Conservation (phyloP, 2,797 vertebrate species). For the Gephyroberyx darwinii region DNA sequence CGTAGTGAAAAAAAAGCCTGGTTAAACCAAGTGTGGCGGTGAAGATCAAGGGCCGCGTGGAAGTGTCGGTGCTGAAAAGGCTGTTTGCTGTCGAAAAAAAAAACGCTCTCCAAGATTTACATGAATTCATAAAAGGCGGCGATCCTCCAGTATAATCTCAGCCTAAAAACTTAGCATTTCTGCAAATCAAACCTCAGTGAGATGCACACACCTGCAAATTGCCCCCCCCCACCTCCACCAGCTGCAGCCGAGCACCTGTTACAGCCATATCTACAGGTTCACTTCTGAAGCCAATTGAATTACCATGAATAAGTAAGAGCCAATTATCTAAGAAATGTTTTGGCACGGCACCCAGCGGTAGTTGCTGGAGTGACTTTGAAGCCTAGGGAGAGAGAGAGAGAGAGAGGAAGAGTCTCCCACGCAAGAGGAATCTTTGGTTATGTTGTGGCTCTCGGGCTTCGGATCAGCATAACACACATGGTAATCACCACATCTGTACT, state of each 20-base stretch:
- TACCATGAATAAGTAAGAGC: slow-evolving; percentile 42
- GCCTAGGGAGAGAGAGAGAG: not conserved
- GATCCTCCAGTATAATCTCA: too few species aligned
- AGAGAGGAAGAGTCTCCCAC: not conserved
- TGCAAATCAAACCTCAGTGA: not conserved
- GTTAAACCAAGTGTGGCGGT: slow-evolving; percentile 11
- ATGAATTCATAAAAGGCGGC: too few species aligned
- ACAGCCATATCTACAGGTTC: slow-evolving; percentile 21
- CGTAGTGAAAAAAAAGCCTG: too few species aligned
- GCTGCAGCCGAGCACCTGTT: slow-evolving; percentile 56
- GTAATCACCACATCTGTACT: not conserved
- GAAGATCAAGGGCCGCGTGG: not conserved
- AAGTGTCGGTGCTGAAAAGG: too few species aligned
- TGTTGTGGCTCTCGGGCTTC: not conserved
- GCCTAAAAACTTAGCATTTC: not conserved
- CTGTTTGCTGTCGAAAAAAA: too few species aligned
- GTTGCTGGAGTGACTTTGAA: slow-evolving; percentile 36
- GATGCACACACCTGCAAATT: slow-evolving; percentile 28
- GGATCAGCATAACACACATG: not conserved
- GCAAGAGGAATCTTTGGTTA: not conserved
- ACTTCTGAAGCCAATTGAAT: slow-evolving; percentile 46
- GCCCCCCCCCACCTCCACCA: not conserved
- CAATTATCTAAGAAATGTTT: slow-evolving; percentile 36
- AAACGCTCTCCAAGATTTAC: too few species aligned
- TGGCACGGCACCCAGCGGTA: slow-evolving; percentile 13